A percentile compares a stretch with the other conserved stretches of the same genome.
phyloP scores from a whole-genome alignment of 2,113 vertebrate species.

The Phrynosoma blainvillii region DNA sequence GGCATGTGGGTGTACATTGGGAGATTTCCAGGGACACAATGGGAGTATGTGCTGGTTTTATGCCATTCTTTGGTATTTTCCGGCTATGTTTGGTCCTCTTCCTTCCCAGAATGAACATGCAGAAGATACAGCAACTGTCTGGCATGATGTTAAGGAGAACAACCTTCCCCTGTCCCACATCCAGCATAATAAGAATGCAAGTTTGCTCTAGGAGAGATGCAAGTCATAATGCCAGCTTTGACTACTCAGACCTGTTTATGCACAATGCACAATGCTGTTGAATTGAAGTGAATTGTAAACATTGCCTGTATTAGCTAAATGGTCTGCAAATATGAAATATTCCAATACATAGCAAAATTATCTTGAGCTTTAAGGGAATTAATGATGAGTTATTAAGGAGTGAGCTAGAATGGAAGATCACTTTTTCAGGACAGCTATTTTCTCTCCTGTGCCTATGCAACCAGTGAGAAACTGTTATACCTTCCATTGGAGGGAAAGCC shows the following conservation, averaged over 20 bases:
- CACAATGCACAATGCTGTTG: neutral
- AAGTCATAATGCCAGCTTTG: neutral
- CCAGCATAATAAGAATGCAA: neutral
- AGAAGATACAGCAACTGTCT: neutral
- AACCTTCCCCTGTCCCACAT: neutral
- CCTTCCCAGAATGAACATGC: neutral
- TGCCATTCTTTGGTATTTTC: neutral
- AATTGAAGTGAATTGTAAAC: constrained; percentile 4
- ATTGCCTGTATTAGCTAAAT: neutral
- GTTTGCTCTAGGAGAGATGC: neutral
- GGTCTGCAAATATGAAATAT: neutral
- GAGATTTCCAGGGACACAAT: neutral
- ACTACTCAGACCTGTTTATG: neutral
- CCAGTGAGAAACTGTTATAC: neutral
- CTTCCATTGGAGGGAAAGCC: neutral
- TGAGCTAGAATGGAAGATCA: neutral
- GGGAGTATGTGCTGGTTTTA: neutral
- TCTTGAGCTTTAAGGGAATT: neutral
- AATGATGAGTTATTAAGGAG: neutral
- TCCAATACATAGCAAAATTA: neutral
- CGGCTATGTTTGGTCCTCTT: neutral
- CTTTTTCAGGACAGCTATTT: neutral
- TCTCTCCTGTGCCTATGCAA: neutral
- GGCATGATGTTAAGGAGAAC: neutral
- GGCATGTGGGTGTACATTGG: neutral